Percentiles rank a stretch among this genome's conserved stretches.
phyloP scores from a whole-genome alignment of 2,797 vertebrate genomes.

The Mastacembelus armatus region DNA sequence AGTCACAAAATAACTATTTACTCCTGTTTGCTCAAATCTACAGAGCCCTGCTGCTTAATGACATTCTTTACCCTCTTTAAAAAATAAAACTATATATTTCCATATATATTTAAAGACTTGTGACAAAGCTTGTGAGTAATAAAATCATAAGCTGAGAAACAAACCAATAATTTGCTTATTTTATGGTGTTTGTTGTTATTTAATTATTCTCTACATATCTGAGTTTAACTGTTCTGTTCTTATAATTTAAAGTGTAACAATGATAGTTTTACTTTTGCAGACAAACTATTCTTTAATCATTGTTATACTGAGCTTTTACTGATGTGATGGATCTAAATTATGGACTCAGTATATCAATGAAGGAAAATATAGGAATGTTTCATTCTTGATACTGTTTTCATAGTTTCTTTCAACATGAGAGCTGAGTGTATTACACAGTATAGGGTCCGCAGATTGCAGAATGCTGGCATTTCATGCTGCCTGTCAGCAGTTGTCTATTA shows the following conservation, averaged over 20 bases:
- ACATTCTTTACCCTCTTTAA: neutral
- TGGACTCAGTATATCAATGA: no score
- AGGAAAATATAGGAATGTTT: neutral
- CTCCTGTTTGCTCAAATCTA: neutral
- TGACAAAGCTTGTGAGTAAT: no score
- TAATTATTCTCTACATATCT: no score
- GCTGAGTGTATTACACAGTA: conserved; percentile 10
- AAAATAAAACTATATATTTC: neutral
- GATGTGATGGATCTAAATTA: neutral
- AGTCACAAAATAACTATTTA: neutral
- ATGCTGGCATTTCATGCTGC: conserved; percentile 48
- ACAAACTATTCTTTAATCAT: no score
- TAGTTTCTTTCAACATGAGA: conserved; percentile 22
- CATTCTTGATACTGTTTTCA: conserved; percentile 7
- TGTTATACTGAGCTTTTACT: neutral
- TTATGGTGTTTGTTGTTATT: no score
- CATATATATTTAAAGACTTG: no score
- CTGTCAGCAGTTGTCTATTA: conserved; percentile 75
- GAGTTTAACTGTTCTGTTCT: no score
- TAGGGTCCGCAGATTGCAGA: conserved; percentile 24
- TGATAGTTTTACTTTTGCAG: no score
- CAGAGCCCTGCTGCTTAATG: neutral
- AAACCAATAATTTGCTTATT: no score
- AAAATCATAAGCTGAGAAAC: no score
- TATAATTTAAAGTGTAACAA: no score